These are phyloP conservation scores for Drosophila anomelani DNA, from an alignment of 2,888 invertebrate species.

Conservation along the genomic window DNA sequence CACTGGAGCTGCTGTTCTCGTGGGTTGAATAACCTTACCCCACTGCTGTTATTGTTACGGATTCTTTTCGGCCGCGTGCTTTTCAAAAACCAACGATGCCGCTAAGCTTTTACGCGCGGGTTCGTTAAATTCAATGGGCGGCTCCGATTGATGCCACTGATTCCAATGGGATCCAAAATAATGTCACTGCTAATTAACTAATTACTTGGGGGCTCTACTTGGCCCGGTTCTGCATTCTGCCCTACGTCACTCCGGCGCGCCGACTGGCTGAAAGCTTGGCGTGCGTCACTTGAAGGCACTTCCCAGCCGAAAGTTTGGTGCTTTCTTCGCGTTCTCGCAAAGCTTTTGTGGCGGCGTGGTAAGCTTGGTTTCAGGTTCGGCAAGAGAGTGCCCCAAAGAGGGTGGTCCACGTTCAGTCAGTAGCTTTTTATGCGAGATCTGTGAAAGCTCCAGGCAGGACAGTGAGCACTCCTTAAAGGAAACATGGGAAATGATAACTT, in stretches of 20 bases:
- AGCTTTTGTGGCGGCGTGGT: not conserved
- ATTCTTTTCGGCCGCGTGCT: slow-evolving; percentile 6
- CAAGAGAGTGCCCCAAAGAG: not conserved
- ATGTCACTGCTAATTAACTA: slow-evolving; percentile 8
- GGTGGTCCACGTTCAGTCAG: not conserved
- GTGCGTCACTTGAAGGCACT: slow-evolving; percentile 15
- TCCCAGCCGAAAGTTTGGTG: not conserved
- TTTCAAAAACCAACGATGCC: slow-evolving; percentile 7
- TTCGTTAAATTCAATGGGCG: not conserved
- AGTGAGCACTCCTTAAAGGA: not conserved
- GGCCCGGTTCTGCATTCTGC: slow-evolving; percentile 34
- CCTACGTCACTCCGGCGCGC: slow-evolving; percentile 25
- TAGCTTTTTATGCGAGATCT: slow-evolving; percentile 28
- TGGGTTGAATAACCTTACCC: slow-evolving; percentile 36
- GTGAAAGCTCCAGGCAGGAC: slow-evolving; percentile 6
- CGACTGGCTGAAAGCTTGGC: slow-evolving; percentile 31
- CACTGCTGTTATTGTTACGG: slow-evolving; percentile 3
- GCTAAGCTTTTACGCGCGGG: not conserved
- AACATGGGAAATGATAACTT: not conserved
- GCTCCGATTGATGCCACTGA: not conserved
- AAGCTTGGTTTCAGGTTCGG: not conserved
- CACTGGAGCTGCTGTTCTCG: slow-evolving; percentile 1
- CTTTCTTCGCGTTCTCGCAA: slow-evolving; percentile 16
- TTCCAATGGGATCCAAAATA: not conserved
- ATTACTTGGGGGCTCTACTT: slow-evolving; percentile 9